These are phyloP conservation scores for Orthochromis indermauri DNA, from an alignment of 2,113 vertebrate genomes.

Conservation along the genomic window DNA sequence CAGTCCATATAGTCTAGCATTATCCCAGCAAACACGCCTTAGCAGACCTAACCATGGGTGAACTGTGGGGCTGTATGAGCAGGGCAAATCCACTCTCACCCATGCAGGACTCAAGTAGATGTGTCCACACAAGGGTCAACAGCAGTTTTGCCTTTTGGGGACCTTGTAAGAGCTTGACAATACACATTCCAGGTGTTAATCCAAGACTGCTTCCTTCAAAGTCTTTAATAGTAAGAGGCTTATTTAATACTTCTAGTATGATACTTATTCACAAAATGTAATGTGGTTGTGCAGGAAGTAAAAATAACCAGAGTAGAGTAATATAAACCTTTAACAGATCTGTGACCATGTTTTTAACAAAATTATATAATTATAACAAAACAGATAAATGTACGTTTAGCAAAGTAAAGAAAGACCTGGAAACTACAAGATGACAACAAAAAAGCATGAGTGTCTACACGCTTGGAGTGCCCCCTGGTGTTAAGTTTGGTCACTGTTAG, in stretches of 20 bases:
- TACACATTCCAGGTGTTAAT: background rate
- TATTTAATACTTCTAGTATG: background rate
- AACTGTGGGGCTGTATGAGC: background rate
- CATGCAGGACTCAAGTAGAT: background rate
- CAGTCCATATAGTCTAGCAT: background rate
- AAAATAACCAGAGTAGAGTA: background rate
- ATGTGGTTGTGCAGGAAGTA: background rate
- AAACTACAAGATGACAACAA: background rate
- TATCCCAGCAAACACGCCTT: accelerated
- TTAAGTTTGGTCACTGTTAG: background rate
- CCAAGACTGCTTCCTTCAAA: background rate
- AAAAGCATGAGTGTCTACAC: accelerated
- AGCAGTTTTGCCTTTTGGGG: background rate
- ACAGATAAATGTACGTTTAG: background rate
- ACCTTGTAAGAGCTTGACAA: background rate
- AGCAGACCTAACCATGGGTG: background rate
- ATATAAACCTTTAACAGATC: background rate
- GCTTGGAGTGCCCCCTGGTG: background rate
- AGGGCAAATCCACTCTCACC: background rate
- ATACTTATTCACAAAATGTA: background rate
- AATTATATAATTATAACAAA: background rate
- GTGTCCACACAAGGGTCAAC: background rate
- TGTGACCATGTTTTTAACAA: background rate
- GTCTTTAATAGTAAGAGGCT: background rate
- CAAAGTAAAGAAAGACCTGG: background rate